Evolutionary conservation across 2,888 invertebrate species (phyloP).

Genomic region (Cantharis rustica): DNA sequence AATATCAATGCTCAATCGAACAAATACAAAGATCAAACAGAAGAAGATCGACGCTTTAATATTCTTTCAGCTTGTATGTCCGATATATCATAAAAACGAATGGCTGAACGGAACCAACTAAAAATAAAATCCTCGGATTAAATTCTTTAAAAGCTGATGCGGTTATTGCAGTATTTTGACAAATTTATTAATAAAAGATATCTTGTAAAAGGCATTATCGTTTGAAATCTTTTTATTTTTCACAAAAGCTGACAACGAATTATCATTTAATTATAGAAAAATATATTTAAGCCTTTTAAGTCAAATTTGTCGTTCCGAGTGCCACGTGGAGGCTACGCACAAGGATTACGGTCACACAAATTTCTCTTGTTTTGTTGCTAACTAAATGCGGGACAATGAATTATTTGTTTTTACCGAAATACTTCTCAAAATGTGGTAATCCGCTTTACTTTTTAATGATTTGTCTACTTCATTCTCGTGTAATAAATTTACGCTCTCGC

Average conservation of each 20-base stretch:
- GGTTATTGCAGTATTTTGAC: conserved; percentile 5
- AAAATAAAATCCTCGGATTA: conserved; percentile 18
- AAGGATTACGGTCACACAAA: background rate
- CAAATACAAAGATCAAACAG: conserved; percentile 18
- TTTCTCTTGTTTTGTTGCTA: background rate
- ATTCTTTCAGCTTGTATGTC: conserved; percentile 15
- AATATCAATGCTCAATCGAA: conserved; percentile 26
- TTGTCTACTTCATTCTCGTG: background rate
- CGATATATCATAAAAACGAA: conserved; percentile 21
- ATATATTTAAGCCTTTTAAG: background rate
- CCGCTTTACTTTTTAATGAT: background rate
- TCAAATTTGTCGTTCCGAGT: conserved; percentile 22
- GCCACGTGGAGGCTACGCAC: background rate
- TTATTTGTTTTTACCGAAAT: background rate
- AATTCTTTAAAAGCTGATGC: conserved; percentile 20
- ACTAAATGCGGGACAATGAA: background rate
- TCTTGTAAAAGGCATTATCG: background rate
- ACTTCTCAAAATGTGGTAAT: background rate
- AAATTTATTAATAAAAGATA: conserved; percentile 4
- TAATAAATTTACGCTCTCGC: background rate
- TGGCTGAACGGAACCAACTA: conserved; percentile 10
- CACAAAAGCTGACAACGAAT: background rate
- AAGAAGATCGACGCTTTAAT: conserved; percentile 20
- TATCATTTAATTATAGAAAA: background rate
- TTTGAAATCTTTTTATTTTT: background rate